A percentile compares a stretch with the other conserved stretches of the same genome.
These are phyloP conservation scores for Pseudorhiza aurosa DNA, from an alignment of 30 jellyfish, hydroid and myxozoan species.

Conservation along the genomic window DNA sequence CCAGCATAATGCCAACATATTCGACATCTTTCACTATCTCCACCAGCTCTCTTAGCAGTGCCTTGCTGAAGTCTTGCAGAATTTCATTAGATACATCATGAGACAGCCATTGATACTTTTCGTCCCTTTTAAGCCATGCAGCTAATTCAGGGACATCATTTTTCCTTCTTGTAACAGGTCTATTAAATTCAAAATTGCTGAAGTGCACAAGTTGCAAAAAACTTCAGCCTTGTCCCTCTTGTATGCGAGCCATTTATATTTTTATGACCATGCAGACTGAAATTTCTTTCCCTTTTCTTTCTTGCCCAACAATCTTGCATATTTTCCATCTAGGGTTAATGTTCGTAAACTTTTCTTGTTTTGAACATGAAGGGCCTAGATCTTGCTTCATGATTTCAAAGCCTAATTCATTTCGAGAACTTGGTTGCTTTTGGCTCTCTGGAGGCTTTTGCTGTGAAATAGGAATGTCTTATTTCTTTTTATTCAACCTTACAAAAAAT, in stretches of 20 bases:
- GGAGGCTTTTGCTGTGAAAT: constrained; percentile 11
- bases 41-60: too few species aligned
- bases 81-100: constrained; percentile 62
- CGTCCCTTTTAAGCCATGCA: constrained; percentile 54
- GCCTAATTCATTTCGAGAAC: too few species aligned
- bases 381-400: constrained; percentile 12
- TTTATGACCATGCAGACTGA: not conserved
- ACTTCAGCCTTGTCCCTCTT: constrained; percentile 2
- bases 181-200: too few species aligned
- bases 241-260: constrained; percentile 7
- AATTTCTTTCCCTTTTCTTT: constrained; percentile 4
- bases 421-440: constrained; percentile 15
- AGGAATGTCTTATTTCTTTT: constrained; percentile 30
- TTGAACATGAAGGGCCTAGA: not conserved
- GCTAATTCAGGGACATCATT: not conserved
- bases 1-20: constrained; percentile 33
- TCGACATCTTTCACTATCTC: constrained; percentile 41
- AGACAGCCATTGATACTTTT: constrained; percentile 46
- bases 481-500: constrained; percentile 22
- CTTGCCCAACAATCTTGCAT: constrained; percentile 16
- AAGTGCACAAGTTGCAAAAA: not conserved
- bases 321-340: not conserved
- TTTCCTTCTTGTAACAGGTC: too few species aligned
- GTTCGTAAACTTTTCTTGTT: not conserved
- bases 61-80: constrained; percentile 61